A percentile compares a stretch with the other conserved stretches of the same genome.
Evolutionary conservation across 2,888 invertebrate species (phyloP).

Genomic region (Linnaemya vulpina): DNA sequence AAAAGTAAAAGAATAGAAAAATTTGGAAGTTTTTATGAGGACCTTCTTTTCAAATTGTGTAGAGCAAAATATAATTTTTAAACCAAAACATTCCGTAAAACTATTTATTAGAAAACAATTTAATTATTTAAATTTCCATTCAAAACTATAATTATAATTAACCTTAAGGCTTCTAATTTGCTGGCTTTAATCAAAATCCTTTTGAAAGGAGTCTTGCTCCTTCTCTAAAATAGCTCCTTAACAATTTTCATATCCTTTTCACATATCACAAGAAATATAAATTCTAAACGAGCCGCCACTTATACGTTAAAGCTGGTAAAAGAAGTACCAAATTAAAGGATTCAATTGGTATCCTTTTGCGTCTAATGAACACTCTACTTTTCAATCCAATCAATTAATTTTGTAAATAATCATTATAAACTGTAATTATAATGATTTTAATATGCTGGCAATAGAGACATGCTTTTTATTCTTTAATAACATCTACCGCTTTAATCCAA

Average conservation of each 20-base stretch:
- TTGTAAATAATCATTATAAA: too few species aligned
- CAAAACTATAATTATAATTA: not conserved
- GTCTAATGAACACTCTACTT: slow-evolving; percentile 4
- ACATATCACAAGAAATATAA: not conserved
- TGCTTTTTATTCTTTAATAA: not conserved
- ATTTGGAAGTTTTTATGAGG: too few species aligned
- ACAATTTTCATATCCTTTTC: not conserved
- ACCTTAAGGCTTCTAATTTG: too few species aligned
- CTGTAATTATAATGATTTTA: too few species aligned
- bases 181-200: slow-evolving; percentile 22
- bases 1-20: too few species aligned
- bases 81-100: too few species aligned
- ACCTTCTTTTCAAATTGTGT: too few species aligned
- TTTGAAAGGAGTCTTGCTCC: slow-evolving; percentile 6
- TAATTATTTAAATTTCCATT: not conserved
- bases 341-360: not conserved
- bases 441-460: not conserved
- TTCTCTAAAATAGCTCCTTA: not conserved
- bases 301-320: not conserved
- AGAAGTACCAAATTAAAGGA: slow-evolving; percentile 32
- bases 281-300: not conserved
- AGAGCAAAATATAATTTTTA: too few species aligned
- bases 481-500: slow-evolving; percentile 2
- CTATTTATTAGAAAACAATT: too few species aligned
- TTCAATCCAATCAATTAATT: not conserved